Conservation (phyloP, 2,888 invertebrate species). For the Dolichopus griseipennis region DNA sequence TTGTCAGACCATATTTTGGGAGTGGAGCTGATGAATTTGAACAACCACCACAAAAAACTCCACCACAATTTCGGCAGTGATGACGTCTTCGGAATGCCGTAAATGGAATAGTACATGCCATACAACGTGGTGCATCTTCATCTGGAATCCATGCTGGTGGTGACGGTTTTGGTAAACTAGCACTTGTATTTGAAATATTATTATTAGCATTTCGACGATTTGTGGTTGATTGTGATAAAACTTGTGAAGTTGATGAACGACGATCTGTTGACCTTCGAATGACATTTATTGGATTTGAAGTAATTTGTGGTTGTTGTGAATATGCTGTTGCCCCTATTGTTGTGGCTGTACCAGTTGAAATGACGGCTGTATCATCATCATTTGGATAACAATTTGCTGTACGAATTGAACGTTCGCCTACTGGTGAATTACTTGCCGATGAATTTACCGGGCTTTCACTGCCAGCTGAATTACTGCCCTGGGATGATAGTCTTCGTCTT, state of each 20-base stretch:
- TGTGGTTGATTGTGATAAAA: background rate
- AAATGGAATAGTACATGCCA: conserved; percentile 85
- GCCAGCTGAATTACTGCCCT: conserved; percentile 21
- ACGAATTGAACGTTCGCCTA: conserved; percentile 31
- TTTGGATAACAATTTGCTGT: conserved; percentile 10
- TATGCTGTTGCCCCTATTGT: background rate
- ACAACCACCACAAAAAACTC: conserved; percentile 88
- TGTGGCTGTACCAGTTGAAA: background rate
- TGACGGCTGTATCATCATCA: background rate
- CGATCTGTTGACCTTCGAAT: background rate
- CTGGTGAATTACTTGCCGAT: conserved; percentile 39
- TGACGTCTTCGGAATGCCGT: conserved; percentile 92
- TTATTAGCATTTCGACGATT: conserved; percentile 4
- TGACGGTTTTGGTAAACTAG: conserved; percentile 20
- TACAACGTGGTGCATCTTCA: conserved; percentile 81
- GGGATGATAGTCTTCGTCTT: conserved; percentile 25
- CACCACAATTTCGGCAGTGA: conserved; percentile 93
- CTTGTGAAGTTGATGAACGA: conserved; percentile 8
- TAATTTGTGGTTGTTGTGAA: conserved; percentile 20
- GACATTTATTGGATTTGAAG: background rate
- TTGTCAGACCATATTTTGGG: conserved; percentile 83
- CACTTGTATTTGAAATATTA: background rate
- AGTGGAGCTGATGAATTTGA: conserved; percentile 87
- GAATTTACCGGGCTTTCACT: conserved; percentile 27
- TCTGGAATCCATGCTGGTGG: conserved; percentile 95